Conservation (phyloP, 64 coral and sea anemone genomes). For the Montipora foliosa region DNA sequence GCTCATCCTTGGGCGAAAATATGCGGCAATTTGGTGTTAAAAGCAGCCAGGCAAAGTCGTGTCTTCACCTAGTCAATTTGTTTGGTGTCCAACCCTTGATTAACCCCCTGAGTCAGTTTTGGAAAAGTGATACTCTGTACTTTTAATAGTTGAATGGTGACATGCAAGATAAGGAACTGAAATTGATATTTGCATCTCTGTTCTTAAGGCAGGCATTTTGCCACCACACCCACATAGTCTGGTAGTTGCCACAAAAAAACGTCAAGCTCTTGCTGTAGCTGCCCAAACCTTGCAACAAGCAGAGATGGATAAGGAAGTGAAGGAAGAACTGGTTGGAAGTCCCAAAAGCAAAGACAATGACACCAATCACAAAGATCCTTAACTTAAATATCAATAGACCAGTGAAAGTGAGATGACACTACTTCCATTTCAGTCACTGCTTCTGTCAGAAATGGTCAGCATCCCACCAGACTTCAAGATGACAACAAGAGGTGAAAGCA, state of each 20-base stretch:
- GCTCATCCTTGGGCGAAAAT: no score
- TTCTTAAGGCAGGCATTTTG: conserved; percentile 87
- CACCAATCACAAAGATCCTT: neutral
- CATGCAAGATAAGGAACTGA: neutral
- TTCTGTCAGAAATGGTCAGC: neutral
- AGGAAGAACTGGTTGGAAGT: neutral
- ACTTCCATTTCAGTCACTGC: neutral
- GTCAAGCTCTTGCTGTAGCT: conserved; percentile 39
- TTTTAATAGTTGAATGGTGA: no score
- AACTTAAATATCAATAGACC: neutral
- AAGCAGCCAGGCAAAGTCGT: no score
- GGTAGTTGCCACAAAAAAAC: conserved; percentile 83
- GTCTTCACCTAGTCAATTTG: no score
- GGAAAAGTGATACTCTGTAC: no score
- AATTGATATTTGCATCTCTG: neutral
- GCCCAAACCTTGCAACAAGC: conserved; percentile 13
- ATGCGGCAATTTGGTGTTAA: no score
- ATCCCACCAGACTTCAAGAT: no score
- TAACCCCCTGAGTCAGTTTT: no score
- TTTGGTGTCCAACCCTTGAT: no score
- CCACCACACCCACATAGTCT: conserved; percentile 92
- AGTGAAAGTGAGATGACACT: neutral
- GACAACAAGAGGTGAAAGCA: no score
- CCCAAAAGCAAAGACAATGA: neutral
- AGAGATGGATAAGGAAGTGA: neutral